Evolutionary conservation across 2,888 invertebrate genomes (phyloP).

Genomic region (Drosophila mercatorum): DNA sequence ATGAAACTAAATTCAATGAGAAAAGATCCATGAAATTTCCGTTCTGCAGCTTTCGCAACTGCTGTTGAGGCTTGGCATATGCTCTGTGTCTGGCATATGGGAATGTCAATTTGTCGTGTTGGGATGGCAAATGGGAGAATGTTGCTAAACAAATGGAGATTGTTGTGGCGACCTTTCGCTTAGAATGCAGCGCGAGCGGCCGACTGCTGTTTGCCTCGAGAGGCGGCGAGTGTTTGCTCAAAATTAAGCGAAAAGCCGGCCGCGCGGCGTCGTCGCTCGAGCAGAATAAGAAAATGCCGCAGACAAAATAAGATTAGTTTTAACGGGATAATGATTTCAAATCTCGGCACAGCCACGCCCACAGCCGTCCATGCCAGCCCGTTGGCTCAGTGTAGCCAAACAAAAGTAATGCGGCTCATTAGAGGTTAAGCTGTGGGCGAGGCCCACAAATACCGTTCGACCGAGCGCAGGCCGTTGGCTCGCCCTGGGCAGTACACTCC

Average conservation of each 20-base stretch:
- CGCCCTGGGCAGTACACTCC: slow-evolving; percentile 42
- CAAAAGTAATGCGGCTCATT: slow-evolving; percentile 76
- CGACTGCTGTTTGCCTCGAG: slow-evolving; percentile 30
- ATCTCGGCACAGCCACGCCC: slow-evolving; percentile 41
- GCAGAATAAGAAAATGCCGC: slow-evolving; percentile 37
- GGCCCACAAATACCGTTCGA: slow-evolving; percentile 9
- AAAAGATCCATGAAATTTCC: not conserved
- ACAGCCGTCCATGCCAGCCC: not conserved
- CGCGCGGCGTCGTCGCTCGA: slow-evolving; percentile 6
- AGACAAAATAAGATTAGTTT: slow-evolving; percentile 65
- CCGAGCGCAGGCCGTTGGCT: slow-evolving; percentile 27
- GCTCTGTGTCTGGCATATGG: not conserved
- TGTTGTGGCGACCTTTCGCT: slow-evolving; percentile 16
- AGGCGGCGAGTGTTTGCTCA: slow-evolving; percentile 65
- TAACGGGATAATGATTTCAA: slow-evolving; percentile 77
- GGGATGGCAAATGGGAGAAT: slow-evolving; percentile 5
- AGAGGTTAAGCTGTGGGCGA: slow-evolving; percentile 69
- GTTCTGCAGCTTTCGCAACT: not conserved
- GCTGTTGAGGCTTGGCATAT: not conserved
- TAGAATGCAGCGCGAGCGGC: slow-evolving; percentile 41
- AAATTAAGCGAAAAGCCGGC: slow-evolving; percentile 56
- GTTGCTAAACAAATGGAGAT: not conserved
- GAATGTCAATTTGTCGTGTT: slow-evolving; percentile 3
- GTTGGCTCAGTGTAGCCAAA: slow-evolving; percentile 18
- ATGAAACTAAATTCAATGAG: too few species aligned